A percentile compares a stretch with the other conserved stretches of the same genome.
Evolutionary conservation across 1,140 invertebrate species (phyloP).

Genomic region (Atta texana): DNA sequence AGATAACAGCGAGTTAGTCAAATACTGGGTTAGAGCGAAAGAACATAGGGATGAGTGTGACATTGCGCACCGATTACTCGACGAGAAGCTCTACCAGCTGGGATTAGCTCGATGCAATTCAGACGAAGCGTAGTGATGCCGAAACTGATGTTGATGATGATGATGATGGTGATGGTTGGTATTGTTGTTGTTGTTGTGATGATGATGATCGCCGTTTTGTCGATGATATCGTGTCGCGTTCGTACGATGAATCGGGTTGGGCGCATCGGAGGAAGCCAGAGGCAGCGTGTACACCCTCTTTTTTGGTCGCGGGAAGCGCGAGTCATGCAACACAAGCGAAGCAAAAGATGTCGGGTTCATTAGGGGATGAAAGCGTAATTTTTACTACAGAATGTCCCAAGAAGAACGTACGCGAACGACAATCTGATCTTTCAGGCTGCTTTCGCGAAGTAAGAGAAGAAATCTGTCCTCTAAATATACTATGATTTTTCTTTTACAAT

Average conservation of each 20-base stretch:
- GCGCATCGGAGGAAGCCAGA: constrained; percentile 84
- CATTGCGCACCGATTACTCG: constrained; percentile 64
- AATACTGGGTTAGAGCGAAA: constrained; percentile 77
- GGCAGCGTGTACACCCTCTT: constrained; percentile 87
- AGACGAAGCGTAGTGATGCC: constrained; percentile 81
- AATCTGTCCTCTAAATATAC: not conserved
- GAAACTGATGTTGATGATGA: constrained; percentile 71
- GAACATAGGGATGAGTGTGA: constrained; percentile 65
- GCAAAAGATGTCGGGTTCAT: constrained; percentile 79
- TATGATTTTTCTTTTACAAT: not conserved
- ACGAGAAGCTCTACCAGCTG: constrained; percentile 82
- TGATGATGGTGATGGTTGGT: constrained; percentile 70
- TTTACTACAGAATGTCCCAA: constrained; percentile 47
- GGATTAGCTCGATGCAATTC: constrained; percentile 84
- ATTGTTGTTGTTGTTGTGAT: constrained; percentile 75
- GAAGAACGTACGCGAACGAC: not conserved
- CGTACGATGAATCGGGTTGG: constrained; percentile 85
- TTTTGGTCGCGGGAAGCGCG: constrained; percentile 79
- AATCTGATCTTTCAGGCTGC: not conserved
- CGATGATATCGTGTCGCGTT: constrained; percentile 84
- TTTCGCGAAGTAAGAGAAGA: not conserved
- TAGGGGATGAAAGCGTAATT: constrained; percentile 53
- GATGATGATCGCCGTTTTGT: constrained; percentile 83
- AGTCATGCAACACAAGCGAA: constrained; percentile 86
- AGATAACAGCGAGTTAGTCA: constrained; percentile 65